Evolutionary conservation across 2,888 invertebrate genomes (phyloP).

Genomic region (Ornithoptera alexandrae): DNA sequence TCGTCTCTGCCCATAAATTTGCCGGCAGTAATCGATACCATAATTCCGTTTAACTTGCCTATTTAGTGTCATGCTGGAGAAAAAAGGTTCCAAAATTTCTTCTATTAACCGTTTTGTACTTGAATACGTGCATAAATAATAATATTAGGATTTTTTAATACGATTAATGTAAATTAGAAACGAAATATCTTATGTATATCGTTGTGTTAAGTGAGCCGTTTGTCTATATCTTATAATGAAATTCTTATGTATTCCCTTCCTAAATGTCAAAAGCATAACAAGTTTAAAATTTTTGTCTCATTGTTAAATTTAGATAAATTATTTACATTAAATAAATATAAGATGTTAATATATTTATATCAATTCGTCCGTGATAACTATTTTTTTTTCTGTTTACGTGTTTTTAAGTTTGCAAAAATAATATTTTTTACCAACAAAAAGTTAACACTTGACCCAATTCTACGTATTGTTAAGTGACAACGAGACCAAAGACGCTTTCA

Average conservation of each 20-base stretch:
- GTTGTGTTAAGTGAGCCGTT: not conserved
- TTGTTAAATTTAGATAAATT: conserved; percentile 9
- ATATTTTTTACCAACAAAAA: no score
- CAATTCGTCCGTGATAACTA: not conserved
- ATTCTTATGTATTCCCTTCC: not conserved
- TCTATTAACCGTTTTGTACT: no score
- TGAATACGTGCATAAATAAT: not conserved
- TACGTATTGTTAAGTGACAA: no score
- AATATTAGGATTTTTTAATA: not conserved
- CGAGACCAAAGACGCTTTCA: no score
- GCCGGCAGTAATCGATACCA: conserved; percentile 42
- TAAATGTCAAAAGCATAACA: conserved; percentile 20
- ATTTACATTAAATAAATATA: conserved; percentile 17
- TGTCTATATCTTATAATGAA: not conserved
- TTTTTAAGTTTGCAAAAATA: not conserved
- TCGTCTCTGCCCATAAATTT: conserved; percentile 44
- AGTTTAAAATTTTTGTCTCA: conserved; percentile 5
- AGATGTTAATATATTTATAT: not conserved
- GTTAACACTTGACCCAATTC: no score
- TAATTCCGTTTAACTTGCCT: not conserved
- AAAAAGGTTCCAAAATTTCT: no score
- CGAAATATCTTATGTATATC: not conserved
- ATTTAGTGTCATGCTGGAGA: no score
- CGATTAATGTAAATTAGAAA: not conserved
- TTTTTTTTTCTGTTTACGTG: not conserved